Percentiles rank a stretch among this genome's conserved stretches.
These are phyloP conservation scores for Nycteola revayana DNA, from an alignment of 2,888 invertebrate genomes.

Conservation along the genomic window DNA sequence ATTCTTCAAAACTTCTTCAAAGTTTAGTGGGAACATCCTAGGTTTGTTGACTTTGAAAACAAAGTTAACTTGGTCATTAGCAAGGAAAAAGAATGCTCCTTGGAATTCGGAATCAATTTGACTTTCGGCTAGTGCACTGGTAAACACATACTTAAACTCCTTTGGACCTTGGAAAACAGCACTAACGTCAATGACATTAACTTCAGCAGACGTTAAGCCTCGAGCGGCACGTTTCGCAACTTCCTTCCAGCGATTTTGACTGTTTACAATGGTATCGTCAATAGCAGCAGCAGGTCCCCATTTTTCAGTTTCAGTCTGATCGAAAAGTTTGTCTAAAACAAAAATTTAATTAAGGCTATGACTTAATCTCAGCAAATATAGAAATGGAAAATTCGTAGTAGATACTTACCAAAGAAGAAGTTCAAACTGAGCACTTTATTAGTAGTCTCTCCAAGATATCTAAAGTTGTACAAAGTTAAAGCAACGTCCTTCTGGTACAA, in stretches of 20 bases:
- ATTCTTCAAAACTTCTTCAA: slow-evolving; percentile 76
- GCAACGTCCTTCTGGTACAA: slow-evolving; percentile 64
- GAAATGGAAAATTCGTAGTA: no score
- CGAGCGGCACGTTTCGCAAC: slow-evolving; percentile 75
- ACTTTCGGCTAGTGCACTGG: slow-evolving; percentile 78
- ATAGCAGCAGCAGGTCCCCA: slow-evolving; percentile 44
- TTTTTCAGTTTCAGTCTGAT: slow-evolving; percentile 50
- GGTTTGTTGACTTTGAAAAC: slow-evolving; percentile 69
- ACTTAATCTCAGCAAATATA: no score
- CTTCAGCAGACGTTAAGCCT: slow-evolving; percentile 78
- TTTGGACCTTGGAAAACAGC: slow-evolving; percentile 77
- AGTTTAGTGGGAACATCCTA: slow-evolving; percentile 73
- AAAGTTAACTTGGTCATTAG: slow-evolving; percentile 68
- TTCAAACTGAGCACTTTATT: slow-evolving; percentile 63
- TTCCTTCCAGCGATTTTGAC: slow-evolving; percentile 72
- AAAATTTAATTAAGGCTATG: no score
- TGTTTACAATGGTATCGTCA: slow-evolving; percentile 60
- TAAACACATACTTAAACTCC: slow-evolving; percentile 71
- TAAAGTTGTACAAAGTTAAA: slow-evolving; percentile 72
- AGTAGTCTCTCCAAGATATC: slow-evolving; percentile 61
- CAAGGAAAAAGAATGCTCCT: slow-evolving; percentile 65
- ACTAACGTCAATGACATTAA: slow-evolving; percentile 75
- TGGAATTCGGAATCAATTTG: slow-evolving; percentile 80
- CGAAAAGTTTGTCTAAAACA: slow-evolving; percentile 51
- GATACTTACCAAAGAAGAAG: slow-evolving; percentile 54